Conservation (phyloP, 2,113 vertebrate species). For the Stigmatopora nigra region DNA sequence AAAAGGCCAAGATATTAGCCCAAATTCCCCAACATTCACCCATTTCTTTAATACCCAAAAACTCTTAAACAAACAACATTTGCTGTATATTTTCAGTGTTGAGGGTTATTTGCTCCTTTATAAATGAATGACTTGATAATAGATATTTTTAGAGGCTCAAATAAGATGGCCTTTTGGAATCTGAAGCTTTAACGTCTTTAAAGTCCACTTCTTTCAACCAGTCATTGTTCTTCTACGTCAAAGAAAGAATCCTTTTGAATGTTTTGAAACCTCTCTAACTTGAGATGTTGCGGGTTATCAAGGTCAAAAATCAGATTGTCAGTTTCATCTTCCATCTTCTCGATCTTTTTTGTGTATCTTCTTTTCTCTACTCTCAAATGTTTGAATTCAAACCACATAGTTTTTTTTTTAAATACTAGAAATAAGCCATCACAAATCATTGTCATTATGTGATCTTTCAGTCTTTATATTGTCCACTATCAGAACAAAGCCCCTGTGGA, state of each 20-base stretch:
- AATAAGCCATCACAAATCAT: not conserved
- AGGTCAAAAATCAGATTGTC: not conserved
- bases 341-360: not conserved
- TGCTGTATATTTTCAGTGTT: too few relatives aligned
- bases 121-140: too few relatives aligned
- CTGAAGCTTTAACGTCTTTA: not conserved
- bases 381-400: not conserved
- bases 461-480: not conserved
- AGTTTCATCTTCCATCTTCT: not conserved
- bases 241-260: not conserved
- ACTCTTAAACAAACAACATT: too few relatives aligned
- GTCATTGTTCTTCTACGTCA: not conserved
- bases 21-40: too few relatives aligned
- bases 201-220: not conserved
- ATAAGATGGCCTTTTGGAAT: not conserved
- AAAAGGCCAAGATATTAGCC: too few relatives aligned
- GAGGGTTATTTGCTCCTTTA: too few relatives aligned
- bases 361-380: not conserved
- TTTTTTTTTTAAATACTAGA: not conserved
- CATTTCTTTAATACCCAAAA: too few relatives aligned
- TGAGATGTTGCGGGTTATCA: constrained; percentile 1
- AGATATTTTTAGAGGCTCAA: too few relatives aligned
- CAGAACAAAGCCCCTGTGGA: not conserved
- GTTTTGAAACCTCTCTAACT: not conserved
- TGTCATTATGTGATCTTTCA: not conserved